Percentiles rank a stretch among this genome's conserved stretches.
phyloP scores from a whole-genome alignment of 2,113 vertebrate species.

The Calyptomena viridis region DNA sequence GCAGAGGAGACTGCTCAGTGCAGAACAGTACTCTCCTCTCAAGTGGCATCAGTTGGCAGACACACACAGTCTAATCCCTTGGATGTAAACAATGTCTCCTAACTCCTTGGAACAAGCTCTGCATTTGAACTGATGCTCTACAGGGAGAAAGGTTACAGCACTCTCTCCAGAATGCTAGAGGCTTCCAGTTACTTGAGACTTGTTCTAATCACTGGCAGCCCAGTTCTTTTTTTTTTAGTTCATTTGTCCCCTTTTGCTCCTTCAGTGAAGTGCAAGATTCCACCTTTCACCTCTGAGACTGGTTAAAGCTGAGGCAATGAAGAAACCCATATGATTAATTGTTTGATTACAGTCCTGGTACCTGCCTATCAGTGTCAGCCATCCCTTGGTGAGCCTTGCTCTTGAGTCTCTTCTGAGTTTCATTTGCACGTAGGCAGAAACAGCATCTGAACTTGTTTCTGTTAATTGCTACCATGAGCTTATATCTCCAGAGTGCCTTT shows the following conservation, averaged over 20 bases:
- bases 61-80: neutral
- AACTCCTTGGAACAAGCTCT: slow-evolving; percentile 8
- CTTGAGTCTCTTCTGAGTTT: neutral
- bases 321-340: neutral
- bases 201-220: neutral
- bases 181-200: neutral
- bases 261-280: neutral
- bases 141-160: neutral
- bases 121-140: neutral
- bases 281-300: slow-evolving; percentile 1
- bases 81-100: neutral
- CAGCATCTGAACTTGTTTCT: neutral
- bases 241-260: neutral
- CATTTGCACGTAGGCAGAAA: slow-evolving; percentile 23
- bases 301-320: neutral
- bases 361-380: neutral
- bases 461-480: slow-evolving; percentile 43
- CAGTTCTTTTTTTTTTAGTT: neutral
- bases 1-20: neutral
- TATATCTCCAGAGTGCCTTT: slow-evolving; percentile 51
- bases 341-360: neutral
- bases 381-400: neutral
- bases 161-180: neutral
- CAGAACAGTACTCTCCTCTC: neutral
- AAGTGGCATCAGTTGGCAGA: neutral